phyloP scores from a whole-genome alignment of 2,797 vertebrate genomes.

The Tauraco hartlaubi region DNA sequence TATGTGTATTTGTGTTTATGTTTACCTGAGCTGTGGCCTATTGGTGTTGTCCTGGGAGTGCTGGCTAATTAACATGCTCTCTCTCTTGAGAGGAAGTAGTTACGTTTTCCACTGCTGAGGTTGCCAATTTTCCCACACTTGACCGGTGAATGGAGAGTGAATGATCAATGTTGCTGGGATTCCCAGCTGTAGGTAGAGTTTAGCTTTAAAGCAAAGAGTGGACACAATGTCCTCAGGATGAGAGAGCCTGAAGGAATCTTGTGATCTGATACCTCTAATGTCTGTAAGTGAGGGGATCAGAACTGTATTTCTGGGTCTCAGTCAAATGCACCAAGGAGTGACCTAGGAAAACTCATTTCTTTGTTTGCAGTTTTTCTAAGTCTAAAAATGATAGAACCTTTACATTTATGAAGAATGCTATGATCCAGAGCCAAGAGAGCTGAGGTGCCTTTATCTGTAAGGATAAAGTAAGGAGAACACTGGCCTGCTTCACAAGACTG shows the following conservation, averaged over 20 bases:
- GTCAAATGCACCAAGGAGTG: background rate
- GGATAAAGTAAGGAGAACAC: background rate
- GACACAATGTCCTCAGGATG: background rate
- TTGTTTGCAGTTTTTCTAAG: background rate
- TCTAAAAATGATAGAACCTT: background rate
- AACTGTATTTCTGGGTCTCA: background rate
- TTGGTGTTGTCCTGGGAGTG: background rate
- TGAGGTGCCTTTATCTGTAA: background rate
- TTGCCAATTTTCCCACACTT: background rate
- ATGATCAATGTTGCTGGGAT: background rate
- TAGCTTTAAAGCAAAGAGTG: background rate
- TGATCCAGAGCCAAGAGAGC: background rate
- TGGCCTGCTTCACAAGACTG: background rate
- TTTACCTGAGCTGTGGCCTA: background rate
- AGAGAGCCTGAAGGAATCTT: background rate
- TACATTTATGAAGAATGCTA: background rate
- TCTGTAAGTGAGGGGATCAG: background rate
- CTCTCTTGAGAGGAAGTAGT: background rate
- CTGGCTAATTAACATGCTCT: background rate
- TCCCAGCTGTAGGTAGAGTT: background rate
- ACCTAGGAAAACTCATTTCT: background rate
- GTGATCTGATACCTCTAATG: background rate
- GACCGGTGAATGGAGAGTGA: background rate
- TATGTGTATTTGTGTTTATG: background rate
- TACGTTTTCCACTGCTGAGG: background rate